Evolutionary conservation across 1,140 invertebrate genomes (phyloP).

Genomic region (Cylas formicarius): DNA sequence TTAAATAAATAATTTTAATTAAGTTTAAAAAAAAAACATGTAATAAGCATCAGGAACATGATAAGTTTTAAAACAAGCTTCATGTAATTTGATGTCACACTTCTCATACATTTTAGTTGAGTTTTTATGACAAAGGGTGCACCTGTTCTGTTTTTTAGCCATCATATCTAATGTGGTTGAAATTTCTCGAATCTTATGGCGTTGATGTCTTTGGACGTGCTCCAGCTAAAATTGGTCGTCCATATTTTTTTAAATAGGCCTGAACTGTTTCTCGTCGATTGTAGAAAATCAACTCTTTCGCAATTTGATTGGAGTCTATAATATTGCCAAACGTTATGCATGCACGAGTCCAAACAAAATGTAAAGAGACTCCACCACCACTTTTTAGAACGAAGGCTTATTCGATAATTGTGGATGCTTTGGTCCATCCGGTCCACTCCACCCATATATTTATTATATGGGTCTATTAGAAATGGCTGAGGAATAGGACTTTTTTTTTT

Average conservation of each 20-base stretch:
- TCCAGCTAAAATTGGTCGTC: no score
- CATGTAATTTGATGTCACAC: no score
- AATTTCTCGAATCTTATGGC: no score
- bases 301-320: conserved; percentile 5
- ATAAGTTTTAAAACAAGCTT: no score
- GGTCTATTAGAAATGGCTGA: conserved; percentile 25
- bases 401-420: conserved; percentile 26
- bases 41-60: no score
- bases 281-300: conserved; percentile 9
- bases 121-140: no score
- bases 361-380: conserved; percentile 28
- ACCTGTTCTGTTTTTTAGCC: no score
- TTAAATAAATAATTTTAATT: no score
- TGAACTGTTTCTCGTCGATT: conserved; percentile 9
- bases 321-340: conserved; percentile 15
- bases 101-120: no score
- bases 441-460: conserved; percentile 38
- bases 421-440: conserved; percentile 32
- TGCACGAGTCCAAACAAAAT: conserved; percentile 29
- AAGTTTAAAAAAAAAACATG: no score
- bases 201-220: no score
- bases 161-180: no score
- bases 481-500: conserved; percentile 27
- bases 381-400: conserved; percentile 26
- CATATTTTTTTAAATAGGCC: conserved; percentile 12